Base-by-base conservation (phyloP, 1,140 invertebrate species). In the Pseudomyrmex concolor region DNA sequence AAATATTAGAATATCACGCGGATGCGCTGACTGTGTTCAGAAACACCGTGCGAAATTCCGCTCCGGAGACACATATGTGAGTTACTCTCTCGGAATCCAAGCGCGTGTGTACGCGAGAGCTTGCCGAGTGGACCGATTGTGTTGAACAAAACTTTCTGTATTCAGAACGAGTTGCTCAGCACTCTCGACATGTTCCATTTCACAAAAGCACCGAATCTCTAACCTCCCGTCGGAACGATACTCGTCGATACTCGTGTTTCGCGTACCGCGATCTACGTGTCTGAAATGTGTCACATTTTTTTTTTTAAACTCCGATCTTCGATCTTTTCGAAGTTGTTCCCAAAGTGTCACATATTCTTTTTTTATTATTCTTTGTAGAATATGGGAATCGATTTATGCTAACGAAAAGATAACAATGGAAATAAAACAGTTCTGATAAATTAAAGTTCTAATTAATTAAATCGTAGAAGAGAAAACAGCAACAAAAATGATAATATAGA, bases 121-220 rank as follows among this genome's bases (percentile, higher is more conserved):
- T 2, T 43, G 68, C 55, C 59, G 45, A 25, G 9, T n/a, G 50
- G n/a, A 34, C 25, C 54, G n/a, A 80, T 84, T 66, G 51, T 17
- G n/a, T 60, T 22, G 19, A 43, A 48, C 10, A 13, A 63, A 86
- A 85, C 55, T 81, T 73, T 85, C 74, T 34, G 55, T 62, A 81
- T 80, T 67, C 13, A 22, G 50, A 63, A 51, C 34, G 54, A 73
- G 67, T 73, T 84, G 68, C 63, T 67, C 48, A 67, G 4, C 25
- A 78, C 51, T 57, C 54, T 19, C 43, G 22, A 13, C n/a, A 78
- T 57, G 51, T 70, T 70, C 19, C 3, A 70, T 78, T 78, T 78
- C 43, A 15, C 17, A 64, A 63, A 34, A 34, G 9, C 19, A 55
- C 19, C 48, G 19, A 25, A 78, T 2, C 43, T 59, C 15, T 68